Conservation (phyloP, 2,113 vertebrate species). For the Corythornis vintsioides region DNA sequence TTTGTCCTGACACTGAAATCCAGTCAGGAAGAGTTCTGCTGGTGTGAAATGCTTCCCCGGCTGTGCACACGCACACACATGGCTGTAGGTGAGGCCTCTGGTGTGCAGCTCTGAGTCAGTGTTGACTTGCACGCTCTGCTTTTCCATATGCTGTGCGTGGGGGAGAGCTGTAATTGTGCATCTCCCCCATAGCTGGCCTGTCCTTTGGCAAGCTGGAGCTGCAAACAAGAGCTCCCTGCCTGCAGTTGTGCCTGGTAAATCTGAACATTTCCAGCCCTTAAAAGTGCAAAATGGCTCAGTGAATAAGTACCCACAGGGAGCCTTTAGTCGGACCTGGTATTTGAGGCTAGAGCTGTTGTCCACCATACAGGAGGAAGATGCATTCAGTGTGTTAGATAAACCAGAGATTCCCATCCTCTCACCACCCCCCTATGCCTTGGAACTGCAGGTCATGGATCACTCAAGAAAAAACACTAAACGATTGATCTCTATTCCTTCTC, state of each 20-base stretch:
- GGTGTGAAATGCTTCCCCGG: not conserved
- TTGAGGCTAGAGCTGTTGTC: not conserved
- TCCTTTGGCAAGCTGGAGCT: conserved; percentile 47
- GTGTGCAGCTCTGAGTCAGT: conserved; percentile 29
- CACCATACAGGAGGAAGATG: not conserved
- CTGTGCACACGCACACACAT: not conserved
- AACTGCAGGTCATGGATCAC: not conserved
- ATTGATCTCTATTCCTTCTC: not conserved
- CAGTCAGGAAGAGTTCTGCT: not conserved
- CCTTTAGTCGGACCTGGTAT: not conserved
- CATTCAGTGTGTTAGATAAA: not conserved
- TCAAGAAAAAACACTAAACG: not conserved
- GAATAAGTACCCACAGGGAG: not conserved
- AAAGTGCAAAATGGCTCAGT: not conserved
- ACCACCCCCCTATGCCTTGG: not conserved
- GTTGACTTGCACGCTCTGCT: not conserved
- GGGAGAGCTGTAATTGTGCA: not conserved
- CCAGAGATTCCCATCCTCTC: not conserved
- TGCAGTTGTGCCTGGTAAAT: conserved; percentile 65
- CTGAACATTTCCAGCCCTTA: conserved; percentile 17
- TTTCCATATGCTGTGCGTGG: not conserved
- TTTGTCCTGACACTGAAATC: not conserved
- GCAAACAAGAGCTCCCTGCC: not conserved
- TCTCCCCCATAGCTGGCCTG: conserved; percentile 4
- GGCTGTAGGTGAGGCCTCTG: conserved; percentile 22